Base-by-base conservation (phyloP, 23 tunicate species). In the Phallusia fumigata region DNA sequence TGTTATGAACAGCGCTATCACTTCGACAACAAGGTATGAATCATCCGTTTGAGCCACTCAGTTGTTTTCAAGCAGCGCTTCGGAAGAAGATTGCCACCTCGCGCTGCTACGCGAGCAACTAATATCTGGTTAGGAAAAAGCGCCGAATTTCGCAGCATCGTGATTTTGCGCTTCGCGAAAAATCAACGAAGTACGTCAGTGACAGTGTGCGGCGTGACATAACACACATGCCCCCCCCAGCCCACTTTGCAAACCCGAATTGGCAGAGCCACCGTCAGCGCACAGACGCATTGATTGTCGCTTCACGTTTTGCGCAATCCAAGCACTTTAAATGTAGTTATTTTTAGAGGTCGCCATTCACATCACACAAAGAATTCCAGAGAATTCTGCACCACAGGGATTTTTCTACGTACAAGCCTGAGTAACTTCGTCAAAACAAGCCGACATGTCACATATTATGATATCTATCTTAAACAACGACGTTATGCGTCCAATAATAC, bases 21-120 rank as follows among this genome's bases (percentile, higher is more conserved):
- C 28, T 24, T 11, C 69, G 69, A 58, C 26, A 58, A 58, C 69
- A 58, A 58, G 16, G 28, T 21, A 24, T 58, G 69, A 58, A 58
- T 58, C 69, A 58, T 24, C 69, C 8, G 69, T 24, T 58, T 24
- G 69, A 22, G 26, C 28, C 69, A 13, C 26, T 1, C 28, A 22
- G 28, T 1, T 11, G 13, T 24, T 58, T 24, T 58, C 69, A 58
- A 58, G 69, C 47, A 40, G 8, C 47, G 47, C 47, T 40, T 40
- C 8, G 47, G 47, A 40, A 58, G 28, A 58, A 58, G 28, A 24
- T 58, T 58, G 69, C 69, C 69, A 58, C 69, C 69, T 58, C 69
- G 11, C 3, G 28, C 26, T 21, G 28, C 69, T 13, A 21, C 28
- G 28, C 28, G 69, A 21, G 8, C 28, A 24, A 58, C 69, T 58